Evolutionary conservation across 2,888 invertebrate genomes (phyloP).

Genomic region (Trissonchulus latispiculum): DNA sequence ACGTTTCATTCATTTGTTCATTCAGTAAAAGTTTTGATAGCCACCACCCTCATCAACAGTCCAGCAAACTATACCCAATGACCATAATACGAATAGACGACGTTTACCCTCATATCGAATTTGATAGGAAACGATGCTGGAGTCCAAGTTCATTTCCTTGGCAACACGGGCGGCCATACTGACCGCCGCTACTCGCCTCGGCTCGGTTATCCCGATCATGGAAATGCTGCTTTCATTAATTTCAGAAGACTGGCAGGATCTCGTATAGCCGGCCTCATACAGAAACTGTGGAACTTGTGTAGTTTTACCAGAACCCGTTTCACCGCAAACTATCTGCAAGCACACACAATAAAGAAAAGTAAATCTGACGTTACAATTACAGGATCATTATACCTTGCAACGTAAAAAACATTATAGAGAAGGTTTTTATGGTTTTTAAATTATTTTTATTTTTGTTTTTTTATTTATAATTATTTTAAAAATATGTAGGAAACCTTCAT

Average conservation of each 20-base stretch:
- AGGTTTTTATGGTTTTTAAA: too few relatives aligned
- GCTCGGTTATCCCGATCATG: slow-evolving; percentile 89
- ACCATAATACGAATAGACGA: too few relatives aligned
- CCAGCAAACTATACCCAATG: too few relatives aligned
- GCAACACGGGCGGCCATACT: slow-evolving; percentile 88
- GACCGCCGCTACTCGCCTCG: slow-evolving; percentile 91
- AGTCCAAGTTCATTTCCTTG: slow-evolving; percentile 68
- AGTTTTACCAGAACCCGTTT: slow-evolving; percentile 94
- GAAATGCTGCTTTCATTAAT: slow-evolving; percentile 48
- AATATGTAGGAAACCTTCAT: too few relatives aligned
- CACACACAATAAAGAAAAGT: not conserved
- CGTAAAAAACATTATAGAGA: not conserved
- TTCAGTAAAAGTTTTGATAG: too few relatives aligned
- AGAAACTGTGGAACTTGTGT: slow-evolving; percentile 97
- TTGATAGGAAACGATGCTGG: slow-evolving; percentile 66
- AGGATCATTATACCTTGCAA: not conserved
- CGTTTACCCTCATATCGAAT: slow-evolving; percentile 77
- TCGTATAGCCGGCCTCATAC: slow-evolving; percentile 86
- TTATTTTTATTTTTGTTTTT: too few relatives aligned
- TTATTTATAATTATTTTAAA: too few relatives aligned
- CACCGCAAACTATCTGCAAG: slow-evolving; percentile 66
- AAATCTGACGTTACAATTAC: too few relatives aligned
- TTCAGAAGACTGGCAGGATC: slow-evolving; percentile 28
- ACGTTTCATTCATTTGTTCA: too few relatives aligned
- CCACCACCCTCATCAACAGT: too few relatives aligned